A percentile compares a stretch with the other conserved stretches of the same genome.
Conservation (phyloP, 1,140 invertebrate genomes). For the Drosophila ercepeae region DNA sequence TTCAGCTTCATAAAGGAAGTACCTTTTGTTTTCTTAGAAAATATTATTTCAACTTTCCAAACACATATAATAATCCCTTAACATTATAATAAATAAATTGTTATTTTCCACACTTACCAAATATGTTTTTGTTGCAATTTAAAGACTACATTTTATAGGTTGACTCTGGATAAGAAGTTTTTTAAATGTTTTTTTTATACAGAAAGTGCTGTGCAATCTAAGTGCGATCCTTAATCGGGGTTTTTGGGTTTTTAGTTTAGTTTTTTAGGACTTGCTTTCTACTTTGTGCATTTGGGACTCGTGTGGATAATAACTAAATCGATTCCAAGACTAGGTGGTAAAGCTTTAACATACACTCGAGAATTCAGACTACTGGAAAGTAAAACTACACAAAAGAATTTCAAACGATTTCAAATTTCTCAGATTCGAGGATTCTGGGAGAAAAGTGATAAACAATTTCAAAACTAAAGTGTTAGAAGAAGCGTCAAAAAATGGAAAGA, state of each 20-base stretch:
- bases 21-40: too few relatives aligned
- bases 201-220: conserved; percentile 31
- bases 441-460: conserved; percentile 23
- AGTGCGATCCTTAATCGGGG: not conserved
- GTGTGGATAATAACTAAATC: conserved; percentile 35
- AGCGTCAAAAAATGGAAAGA: conserved; percentile 35
- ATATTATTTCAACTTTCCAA: too few relatives aligned
- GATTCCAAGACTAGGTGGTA: conserved; percentile 26
- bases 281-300: conserved; percentile 30
- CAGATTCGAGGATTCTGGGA: conserved; percentile 6
- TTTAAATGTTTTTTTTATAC: conserved; percentile 1
- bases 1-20: too few relatives aligned
- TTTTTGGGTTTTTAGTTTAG: not conserved
- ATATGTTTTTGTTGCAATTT: not conserved
- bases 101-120: conserved; percentile 31
- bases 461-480: conserved; percentile 41
- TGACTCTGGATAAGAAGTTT: not conserved
- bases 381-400: conserved; percentile 29
- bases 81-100: not conserved
- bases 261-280: conserved; percentile 2
- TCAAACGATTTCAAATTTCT: conserved; percentile 1
- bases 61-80: not conserved
- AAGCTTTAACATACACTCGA: conserved; percentile 20
- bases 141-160: conserved; percentile 1
- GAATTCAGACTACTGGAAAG: conserved; percentile 37